Evolutionary conservation across 2,888 invertebrate genomes (phyloP), one percentile per base, ranked within the genome.

Genomic region (Melanophora roralis): DNA sequence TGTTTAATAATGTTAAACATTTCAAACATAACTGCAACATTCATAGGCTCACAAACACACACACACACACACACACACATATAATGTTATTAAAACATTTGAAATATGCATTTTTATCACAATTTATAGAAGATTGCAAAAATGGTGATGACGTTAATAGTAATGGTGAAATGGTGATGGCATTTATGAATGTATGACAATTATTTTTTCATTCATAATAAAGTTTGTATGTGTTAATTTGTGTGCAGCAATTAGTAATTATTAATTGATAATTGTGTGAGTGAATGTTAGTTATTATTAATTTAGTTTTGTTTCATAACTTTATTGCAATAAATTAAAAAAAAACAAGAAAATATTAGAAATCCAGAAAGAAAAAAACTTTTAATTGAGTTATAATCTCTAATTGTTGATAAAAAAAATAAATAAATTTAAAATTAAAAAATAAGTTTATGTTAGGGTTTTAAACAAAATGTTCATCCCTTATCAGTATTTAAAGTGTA

Each of bases 31-130:
- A 7, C 47, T 23, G 11, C 21, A 51, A 47, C 45, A 62, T 45
- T 21, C 45, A 0, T 14, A 47, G n/a, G n/a, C n/a, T n/a, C n/a
- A n/a, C n/a, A n/a, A n/a, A n/a, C n/a, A n/a, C n/a, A n/a, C n/a
- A n/a, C n/a, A n/a, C n/a, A n/a, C n/a, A n/a, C n/a, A n/a, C n/a
- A n/a, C n/a, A 47, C 34, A 23, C 32, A 55, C 27, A 6, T 11
- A 40, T 45, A 64, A 43, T 55, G 47, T 14, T 73, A 57, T 47
- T 47, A 62, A 76, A 76, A 47, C 49, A 76, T 76, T 76, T 76
- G 40, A 76, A 71, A 69, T 69, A 76, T 76, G 69, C 69, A 69
- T 34, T 69, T 64, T 64, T 71, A 77, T 77, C 76, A 57, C 76
- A 27, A 69, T 69, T 76, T 64, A 64, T 40, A 69, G 69, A 76